Evolutionary conservation across 2,888 invertebrate genomes (phyloP), one percentile per base, ranked within the genome.

Genomic region (Pharmacophagus antenor): DNA sequence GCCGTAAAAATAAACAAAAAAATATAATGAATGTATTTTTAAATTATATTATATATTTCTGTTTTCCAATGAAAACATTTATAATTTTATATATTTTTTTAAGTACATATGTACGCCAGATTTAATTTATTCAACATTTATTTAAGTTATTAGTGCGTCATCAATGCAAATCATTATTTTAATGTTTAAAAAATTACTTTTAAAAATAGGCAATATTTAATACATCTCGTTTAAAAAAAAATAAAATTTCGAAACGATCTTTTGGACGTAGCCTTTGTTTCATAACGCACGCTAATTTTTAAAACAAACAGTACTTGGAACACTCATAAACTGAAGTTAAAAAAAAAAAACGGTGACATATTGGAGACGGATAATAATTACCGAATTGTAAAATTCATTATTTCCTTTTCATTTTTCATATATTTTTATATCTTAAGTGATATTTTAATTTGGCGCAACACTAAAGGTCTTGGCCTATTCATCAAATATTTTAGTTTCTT

Each of bases 201-300:
- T 27, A 42, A n/a, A 53, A 22, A 37, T 37, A 56, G 10, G 56
- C 50, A 52, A 51, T 52, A 56, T 51, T 60, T 47, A 56, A 37
- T 23, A 17, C 60, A 59, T 46, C 69, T 68, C 68, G 60, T 69
- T 65, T 64, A 62, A 65, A 62, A 62, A 61, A 50, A 49, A 59
- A n/a, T n/a, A 37, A 37, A n/a, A 15, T 74, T 71, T 72, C 69
- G 70, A 68, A 70, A 69, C 62, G 58, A 44, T 44, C 22, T 58
- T 60, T 50, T 65, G 64, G 61, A 53, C 37, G 49, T 56, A 51
- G 67, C 66, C 73, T 72, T 72, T 76, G 74, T 77, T 76, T 72
- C 70, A 72, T 70, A 73, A 73, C 60, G 49, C 52, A 52, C 57
- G 72, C 62, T 76, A 76, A 77, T 72, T 69, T 60, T 8, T 51